Evolutionary conservation across 2,113 vertebrate species (phyloP), one percentile per base, ranked within the genome.

Genomic region (Mixornis gularis): DNA sequence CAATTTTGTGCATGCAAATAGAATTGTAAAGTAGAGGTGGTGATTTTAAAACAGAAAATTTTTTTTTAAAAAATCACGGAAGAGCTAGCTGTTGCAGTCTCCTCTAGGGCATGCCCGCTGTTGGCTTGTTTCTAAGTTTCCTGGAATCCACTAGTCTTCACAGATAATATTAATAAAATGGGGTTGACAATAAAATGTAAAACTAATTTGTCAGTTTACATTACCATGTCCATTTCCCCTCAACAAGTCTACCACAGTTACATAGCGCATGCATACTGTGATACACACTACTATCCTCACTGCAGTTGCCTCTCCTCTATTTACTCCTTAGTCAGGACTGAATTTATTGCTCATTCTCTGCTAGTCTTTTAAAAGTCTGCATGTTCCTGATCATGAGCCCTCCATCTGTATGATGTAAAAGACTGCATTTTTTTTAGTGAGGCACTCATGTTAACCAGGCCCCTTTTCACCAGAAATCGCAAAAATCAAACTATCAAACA

Each of bases 301-400:
- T 34, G 44, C 55, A 66, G 68, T 36, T 70, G 26, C 72, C 66
- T 94, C 41, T 92, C 89, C 86, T 85, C 66, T 86, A 36, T 92
- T 74, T 90, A 86, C 66, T 96, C 92, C 65, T 73, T 65, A 73
- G 90, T 87, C 92, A 92, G 94, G 94, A 91, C 51, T 40, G 44
- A 94, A 92, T 63, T 58, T 55, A 81, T 40, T 38, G 38, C 38
- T 78, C 26, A 8, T 92, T 83, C 55, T 76, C 84, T 53, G 43
- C 58, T 70, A 63, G 41, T 46, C 85, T 94, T 96, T 83, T 79
- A 87, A 91, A 95, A 96, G 69, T 49, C 63, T 43, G 56, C 4
- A 7, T 72, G 66, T 13, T 88, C 79, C 52, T 85, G 46, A 87
- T 32, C 41, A 76, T 32, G 53, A 80, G 66, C 19, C 24, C 58